Evolutionary conservation across 2,113 vertebrate genomes (phyloP), one percentile per base, ranked within the genome.

Genomic region (Camelus dromedarius): DNA sequence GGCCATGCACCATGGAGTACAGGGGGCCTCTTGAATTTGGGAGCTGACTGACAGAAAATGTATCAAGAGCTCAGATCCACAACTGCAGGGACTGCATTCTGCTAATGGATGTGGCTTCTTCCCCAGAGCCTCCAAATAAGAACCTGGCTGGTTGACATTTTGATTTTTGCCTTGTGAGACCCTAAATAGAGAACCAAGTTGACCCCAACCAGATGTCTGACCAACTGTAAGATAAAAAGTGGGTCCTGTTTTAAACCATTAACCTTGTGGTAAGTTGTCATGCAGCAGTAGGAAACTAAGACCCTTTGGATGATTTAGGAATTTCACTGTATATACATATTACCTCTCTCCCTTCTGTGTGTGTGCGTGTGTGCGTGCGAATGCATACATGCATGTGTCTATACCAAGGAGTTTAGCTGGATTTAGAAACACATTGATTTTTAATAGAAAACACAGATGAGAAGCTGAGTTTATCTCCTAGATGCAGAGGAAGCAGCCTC

Each of bases 1-100:
- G 1, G 0, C n/a, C 32, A 52, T 3, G 1, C 67, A 35, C 20
- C 12, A 28, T 26, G 6, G 15, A 50, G 6, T 19, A 5, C 5
- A 5, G 52, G 26, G 15, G 22, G 3, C 35, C 20, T 85, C 58
- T 64, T 10, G 30, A 56, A 56, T 35, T 28, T 24, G n/a, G 11
- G 60, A 64, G 50, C 46, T 42, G 67, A 22, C 22, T 96, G 50
- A 67, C 3, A 52, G 42, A 4, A 8, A 19, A 50, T 42, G 3
- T 19, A 6, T 16, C 22, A 26, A 32, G 12, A 56, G 4, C 12
- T 62, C 11, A 48, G 48, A 18, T n/a, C 62, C 83, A 3, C 28
- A 67, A 16, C 46, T 46, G 6, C n/a, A 73, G 46, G 18, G 14
- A 38, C 22, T 48, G 14, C 7, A 8, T 60, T 50, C 22, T 35